Conservation (phyloP, 37 sponge, comb jelly and placozoan species). For the Chondrilla cf. caribensis region DNA sequence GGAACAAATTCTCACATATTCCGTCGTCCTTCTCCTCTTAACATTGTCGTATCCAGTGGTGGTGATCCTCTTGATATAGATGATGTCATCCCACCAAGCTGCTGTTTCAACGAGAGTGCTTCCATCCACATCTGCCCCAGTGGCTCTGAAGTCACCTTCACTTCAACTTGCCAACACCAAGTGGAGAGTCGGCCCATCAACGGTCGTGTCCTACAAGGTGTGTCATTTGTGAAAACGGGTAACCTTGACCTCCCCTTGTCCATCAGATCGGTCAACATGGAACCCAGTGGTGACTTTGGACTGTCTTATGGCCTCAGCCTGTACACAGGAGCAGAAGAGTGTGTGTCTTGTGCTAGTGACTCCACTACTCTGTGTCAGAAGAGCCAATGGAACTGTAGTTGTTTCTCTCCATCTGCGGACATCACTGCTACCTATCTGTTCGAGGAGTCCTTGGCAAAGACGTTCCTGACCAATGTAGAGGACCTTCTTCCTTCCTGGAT, state of each 20-base stretch:
- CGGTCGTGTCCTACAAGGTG: not conserved
- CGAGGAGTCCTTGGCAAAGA: constrained; percentile 14
- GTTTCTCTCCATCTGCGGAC: not conserved
- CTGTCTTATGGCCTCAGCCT: not conserved
- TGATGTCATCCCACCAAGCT: not conserved
- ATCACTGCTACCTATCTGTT: not conserved
- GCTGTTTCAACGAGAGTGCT: constrained; percentile 1
- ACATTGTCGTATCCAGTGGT: not conserved
- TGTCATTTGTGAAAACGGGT: not conserved
- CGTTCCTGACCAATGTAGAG: not conserved
- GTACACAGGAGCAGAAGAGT: not conserved
- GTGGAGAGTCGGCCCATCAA: not conserved
- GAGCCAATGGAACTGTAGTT: not conserved
- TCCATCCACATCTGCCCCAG: constrained; percentile 12
- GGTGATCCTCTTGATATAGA: not conserved
- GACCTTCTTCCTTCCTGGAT: constrained; percentile 22
- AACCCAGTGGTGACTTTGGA: not conserved
- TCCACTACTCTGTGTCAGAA: no score
- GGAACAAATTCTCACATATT: not conserved
- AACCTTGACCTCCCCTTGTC: not conserved
- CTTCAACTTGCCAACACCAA: constrained; percentile 9
- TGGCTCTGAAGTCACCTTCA: not conserved
- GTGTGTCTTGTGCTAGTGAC: not conserved
- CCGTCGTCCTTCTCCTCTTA: not conserved
- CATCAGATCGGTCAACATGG: not conserved